A percentile compares a stretch with the other conserved stretches of the same genome.
These are phyloP conservation scores for Typhlichthys subterraneus DNA, from an alignment of 2,797 vertebrate genomes.

Conservation along the genomic window DNA sequence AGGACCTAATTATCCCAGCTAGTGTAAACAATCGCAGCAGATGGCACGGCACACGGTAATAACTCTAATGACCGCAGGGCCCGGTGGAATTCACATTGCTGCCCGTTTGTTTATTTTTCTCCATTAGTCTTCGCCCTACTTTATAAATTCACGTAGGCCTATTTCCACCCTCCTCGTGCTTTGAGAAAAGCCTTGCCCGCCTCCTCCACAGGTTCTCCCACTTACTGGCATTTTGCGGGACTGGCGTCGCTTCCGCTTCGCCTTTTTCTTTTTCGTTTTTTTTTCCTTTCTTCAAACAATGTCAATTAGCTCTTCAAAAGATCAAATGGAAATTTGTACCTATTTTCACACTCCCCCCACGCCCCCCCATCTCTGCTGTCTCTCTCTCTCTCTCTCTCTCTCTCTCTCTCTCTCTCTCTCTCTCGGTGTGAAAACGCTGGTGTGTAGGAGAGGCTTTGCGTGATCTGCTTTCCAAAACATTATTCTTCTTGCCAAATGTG, in stretches of 20 bases:
- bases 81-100: constrained; percentile 80
- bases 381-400: not conserved
- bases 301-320: constrained; percentile 54
- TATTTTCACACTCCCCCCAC: constrained; percentile 33
- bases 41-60: constrained; percentile 86
- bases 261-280: constrained; percentile 12
- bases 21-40: constrained; percentile 95
- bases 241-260: constrained; percentile 37
- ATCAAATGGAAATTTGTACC: constrained; percentile 49
- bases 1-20: constrained; percentile 93
- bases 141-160: constrained; percentile 78
- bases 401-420: constrained; percentile 29
- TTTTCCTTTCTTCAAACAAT: constrained; percentile 43
- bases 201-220: constrained; percentile 43
- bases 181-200: constrained; percentile 48
- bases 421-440: constrained; percentile 9
- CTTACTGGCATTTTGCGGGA: constrained; percentile 54
- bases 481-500: constrained; percentile 35
- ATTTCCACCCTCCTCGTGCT: constrained; percentile 66
- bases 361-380: constrained; percentile 4
- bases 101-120: constrained; percentile 80
- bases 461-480: constrained; percentile 33
- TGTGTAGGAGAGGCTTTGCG: constrained; percentile 26
- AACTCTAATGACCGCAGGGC: constrained; percentile 88
- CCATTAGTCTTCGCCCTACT: constrained; percentile 82